A percentile compares a stretch with the other conserved stretches of the same genome.
These are phyloP conservation scores for Rhinolophus sinicus DNA, from an alignment of 2,113 vertebrate species.

Conservation along the genomic window DNA sequence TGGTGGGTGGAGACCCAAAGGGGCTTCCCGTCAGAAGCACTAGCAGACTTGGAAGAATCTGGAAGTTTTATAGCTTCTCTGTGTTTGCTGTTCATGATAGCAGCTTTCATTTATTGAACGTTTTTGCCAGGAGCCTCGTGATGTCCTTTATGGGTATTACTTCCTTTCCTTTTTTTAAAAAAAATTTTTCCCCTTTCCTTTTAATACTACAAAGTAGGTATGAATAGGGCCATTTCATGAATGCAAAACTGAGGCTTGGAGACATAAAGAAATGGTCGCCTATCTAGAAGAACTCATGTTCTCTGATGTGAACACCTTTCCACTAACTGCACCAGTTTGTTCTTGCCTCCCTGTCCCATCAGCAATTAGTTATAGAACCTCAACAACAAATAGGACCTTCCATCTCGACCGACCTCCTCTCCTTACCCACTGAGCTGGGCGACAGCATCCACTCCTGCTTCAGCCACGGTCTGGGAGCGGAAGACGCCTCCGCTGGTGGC, in stretches of 20 bases:
- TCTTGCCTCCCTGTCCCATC: not conserved
- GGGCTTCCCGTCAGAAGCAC: too few species aligned
- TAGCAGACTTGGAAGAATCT: not conserved
- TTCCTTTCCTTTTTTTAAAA: too few species aligned
- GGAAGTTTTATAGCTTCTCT: not conserved
- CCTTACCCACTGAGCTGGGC: not conserved
- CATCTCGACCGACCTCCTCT: not conserved
- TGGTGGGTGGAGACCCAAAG: not conserved
- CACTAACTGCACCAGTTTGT: not conserved
- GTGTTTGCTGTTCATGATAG: not conserved
- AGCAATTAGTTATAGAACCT: not conserved
- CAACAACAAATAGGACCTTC: not conserved
- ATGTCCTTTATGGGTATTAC: too few species aligned
- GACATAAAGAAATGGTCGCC: not conserved
- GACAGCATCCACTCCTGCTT: fast-evolving
- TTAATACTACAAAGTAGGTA: not conserved
- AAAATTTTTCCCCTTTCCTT: not conserved
- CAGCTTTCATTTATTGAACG: not conserved
- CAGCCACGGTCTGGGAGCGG: not conserved
- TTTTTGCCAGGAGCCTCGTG: not conserved
- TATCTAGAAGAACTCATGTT: not conserved
- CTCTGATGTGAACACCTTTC: not conserved
- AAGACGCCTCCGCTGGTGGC: too few species aligned
- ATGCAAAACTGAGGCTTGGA: not conserved
- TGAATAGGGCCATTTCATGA: not conserved